A percentile compares a stretch with the other conserved stretches of the same genome.
These are phyloP conservation scores for Conops quadrifasciatus DNA, from an alignment of 2,888 invertebrate genomes.

Conservation along the genomic window DNA sequence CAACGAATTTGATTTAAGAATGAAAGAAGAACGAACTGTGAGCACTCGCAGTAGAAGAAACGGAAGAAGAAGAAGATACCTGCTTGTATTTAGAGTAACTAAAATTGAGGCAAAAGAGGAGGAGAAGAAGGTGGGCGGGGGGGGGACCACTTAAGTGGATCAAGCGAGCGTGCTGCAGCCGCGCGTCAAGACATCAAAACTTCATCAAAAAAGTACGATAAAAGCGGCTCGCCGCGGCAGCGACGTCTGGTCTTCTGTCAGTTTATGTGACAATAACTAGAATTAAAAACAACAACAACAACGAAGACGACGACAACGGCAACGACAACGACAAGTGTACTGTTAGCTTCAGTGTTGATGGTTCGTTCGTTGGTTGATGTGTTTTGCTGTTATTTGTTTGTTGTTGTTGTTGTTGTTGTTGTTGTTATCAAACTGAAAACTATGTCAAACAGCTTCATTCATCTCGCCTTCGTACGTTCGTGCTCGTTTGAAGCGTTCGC, in stretches of 20 bases:
- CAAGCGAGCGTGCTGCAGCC: too few species aligned
- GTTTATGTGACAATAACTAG: constrained; percentile 25
- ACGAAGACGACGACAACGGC: constrained; percentile 8
- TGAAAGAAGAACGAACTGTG: constrained; percentile 15
- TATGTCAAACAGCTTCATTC: constrained; percentile 19
- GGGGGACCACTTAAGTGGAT: too few species aligned
- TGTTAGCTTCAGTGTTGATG: constrained; percentile 6
- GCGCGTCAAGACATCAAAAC: constrained; percentile 30
- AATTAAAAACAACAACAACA: background rate
- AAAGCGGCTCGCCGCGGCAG: background rate
- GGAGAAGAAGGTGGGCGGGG: too few species aligned
- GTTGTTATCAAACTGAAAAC: constrained; percentile 19
- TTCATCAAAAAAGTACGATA: constrained; percentile 21
- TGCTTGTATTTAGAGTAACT: background rate
- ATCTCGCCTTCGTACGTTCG: background rate
- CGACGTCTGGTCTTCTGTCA: constrained; percentile 20
- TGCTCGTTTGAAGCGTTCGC: too few species aligned
- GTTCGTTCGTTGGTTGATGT: background rate
- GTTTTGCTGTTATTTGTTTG: too few species aligned
- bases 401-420: constrained; percentile 1
- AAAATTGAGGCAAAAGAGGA: too few species aligned
- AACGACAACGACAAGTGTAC: constrained; percentile 10
- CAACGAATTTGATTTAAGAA: background rate
- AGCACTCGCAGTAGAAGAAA: too few species aligned
- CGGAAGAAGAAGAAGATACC: background rate